Evolutionary conservation across 2,888 invertebrate genomes (phyloP), one percentile per base, ranked within the genome.

Genomic region (Epicampocera succincta): DNA sequence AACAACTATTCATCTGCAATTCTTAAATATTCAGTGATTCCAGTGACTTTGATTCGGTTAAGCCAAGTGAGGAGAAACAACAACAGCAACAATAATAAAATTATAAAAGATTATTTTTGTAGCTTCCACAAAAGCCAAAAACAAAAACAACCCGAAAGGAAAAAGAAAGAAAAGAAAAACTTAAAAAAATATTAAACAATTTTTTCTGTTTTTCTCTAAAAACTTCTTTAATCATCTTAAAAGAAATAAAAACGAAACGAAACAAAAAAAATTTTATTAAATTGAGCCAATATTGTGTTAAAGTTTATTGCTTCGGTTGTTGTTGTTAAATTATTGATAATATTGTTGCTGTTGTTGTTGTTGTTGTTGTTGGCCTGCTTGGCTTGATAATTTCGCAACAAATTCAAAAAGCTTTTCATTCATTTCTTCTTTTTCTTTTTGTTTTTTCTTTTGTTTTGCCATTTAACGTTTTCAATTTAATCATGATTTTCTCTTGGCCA

Each of bases 91-190:
- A 65, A 75, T 58, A 75, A 72, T 79, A 78, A 71, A 79, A 85
- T 84, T 86, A 50, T 65, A 56, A 13, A 52, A 77, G 54, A 63
- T 77, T 69, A 56, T 61, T 76, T 76, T 48, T 46, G 66, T 54
- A 52, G 56, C 71, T 71, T 69, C 29, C 60, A n/a, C 29, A 11
- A 40, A 50, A 72, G 33, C 15, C 25, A 33, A 33, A 33, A 63
- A 66, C 54, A 78, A 54, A 21, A 56, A 73, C n/a, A n/a, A n/a
- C n/a, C n/a, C n/a, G n/a, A n/a, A n/a, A n/a, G n/a, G n/a, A n/a
- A n/a, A n/a, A n/a, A n/a, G n/a, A 42, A 78, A 72, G 78, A 80
- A 63, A 79, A 85, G 84, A 85, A 74, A 56, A 61, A 60, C 44
- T 65, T 72, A 80, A 78, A 56, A 73, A 72, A 50, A 74, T 50